Percentiles rank a stretch among this genome's conserved stretches.
These are phyloP conservation scores for Dryocosmus kuriphilus DNA, from an alignment of 2,888 invertebrate genomes.

Conservation along the genomic window DNA sequence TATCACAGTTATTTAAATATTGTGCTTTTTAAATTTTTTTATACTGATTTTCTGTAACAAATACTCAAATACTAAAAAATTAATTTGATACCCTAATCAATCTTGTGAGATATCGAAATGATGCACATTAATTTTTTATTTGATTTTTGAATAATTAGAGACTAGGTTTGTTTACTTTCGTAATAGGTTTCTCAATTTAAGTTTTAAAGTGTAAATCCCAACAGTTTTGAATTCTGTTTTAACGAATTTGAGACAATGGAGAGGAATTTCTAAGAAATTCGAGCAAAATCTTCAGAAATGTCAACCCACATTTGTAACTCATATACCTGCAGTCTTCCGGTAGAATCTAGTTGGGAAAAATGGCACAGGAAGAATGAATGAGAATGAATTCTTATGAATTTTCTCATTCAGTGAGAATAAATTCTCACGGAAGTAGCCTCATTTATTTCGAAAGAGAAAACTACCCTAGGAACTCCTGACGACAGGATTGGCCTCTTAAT, in stretches of 20 bases:
- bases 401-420: constrained; percentile 12
- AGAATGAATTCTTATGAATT: too few species aligned
- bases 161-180: neutral
- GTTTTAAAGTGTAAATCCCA: neutral
- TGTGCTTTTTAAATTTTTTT: too few species aligned
- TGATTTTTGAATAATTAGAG: neutral
- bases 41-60: too few species aligned
- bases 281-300: neutral
- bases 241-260: neutral
- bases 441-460: constrained; percentile 12
- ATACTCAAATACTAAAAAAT: too few species aligned
- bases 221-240: neutral
- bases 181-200: neutral
- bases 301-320: constrained; percentile 21
- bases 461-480: neutral
- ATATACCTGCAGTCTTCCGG: neutral
- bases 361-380: constrained; percentile 3
- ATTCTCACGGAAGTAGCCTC: constrained; percentile 7
- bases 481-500: neutral
- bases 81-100: too few species aligned
- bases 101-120: neutral
- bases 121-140: neutral
- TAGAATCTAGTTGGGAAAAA: neutral
- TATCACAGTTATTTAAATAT: too few species aligned
- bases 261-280: neutral